A percentile compares a stretch with the other conserved stretches of the same genome.
These are phyloP conservation scores for Caenorhabditis wallacei DNA, from an alignment of 2,888 invertebrate genomes.

Conservation along the genomic window DNA sequence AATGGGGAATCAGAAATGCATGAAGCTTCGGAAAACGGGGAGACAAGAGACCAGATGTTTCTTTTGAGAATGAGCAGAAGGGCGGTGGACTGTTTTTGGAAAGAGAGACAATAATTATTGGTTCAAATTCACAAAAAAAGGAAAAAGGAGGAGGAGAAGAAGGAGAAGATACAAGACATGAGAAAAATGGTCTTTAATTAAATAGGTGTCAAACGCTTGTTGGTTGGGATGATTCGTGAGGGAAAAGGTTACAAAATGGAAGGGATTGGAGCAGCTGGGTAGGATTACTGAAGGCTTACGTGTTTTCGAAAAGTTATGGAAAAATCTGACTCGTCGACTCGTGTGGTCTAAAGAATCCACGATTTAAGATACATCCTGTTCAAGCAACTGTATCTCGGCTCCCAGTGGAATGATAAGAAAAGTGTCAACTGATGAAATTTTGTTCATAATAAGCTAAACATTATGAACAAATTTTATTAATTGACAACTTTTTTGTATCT, in stretches of 20 bases:
- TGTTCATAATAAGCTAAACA: too few relatives aligned
- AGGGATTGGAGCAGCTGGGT: too few relatives aligned
- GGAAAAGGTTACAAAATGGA: not conserved
- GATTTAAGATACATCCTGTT: too few relatives aligned
- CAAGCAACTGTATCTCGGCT: too few relatives aligned
- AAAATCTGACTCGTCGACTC: not conserved
- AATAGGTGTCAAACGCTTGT: conserved; percentile 1
- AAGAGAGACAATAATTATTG: conserved; percentile 31
- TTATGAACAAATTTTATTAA: too few relatives aligned
- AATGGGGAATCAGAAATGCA: conserved; percentile 45
- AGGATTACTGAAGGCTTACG: too few relatives aligned
- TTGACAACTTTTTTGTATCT: too few relatives aligned
- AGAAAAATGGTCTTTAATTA: conserved; percentile 16
- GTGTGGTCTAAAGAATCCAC: too few relatives aligned
- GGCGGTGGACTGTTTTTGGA: conserved; percentile 10
- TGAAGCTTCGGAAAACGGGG: conserved; percentile 15
- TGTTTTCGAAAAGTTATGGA: too few relatives aligned
- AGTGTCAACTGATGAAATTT: too few relatives aligned
- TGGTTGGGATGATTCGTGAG: not conserved
- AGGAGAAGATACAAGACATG: not conserved
- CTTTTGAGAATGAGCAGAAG: conserved; percentile 1
- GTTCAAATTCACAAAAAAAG: conserved; percentile 33
- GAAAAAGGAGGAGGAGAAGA: not conserved
- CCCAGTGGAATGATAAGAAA: too few relatives aligned
- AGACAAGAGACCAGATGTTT: conserved; percentile 46